Conservation (phyloP, 2,797 vertebrate genomes). For the Mallotus villosus region DNA sequence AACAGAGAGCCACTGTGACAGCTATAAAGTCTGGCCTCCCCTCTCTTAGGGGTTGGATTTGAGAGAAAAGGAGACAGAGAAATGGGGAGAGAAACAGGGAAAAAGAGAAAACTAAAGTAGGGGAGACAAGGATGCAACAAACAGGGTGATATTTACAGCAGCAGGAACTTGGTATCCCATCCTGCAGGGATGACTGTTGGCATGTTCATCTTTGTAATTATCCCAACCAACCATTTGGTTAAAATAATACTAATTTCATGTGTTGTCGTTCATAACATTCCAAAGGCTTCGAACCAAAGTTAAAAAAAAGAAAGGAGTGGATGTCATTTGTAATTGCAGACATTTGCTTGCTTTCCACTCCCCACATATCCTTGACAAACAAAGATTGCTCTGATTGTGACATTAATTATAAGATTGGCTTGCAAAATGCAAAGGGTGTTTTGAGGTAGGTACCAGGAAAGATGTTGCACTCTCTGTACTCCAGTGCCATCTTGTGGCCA, state of each 20-base stretch:
- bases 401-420: neutral
- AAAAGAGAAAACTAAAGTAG: neutral
- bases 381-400: neutral
- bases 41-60: neutral
- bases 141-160: neutral
- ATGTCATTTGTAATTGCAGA: too few species aligned
- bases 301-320: too few species aligned
- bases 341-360: too few species aligned
- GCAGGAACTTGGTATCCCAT: too few species aligned
- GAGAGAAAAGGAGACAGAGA: neutral
- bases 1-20: neutral
- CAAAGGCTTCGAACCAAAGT: too few species aligned
- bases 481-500: conserved; percentile 45
- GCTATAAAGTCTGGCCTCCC: neutral
- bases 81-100: neutral
- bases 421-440: neutral
- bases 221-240: too few species aligned
- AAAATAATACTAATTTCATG: too few species aligned
- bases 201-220: too few species aligned
- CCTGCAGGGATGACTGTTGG: too few species aligned
- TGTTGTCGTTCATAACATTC: too few species aligned
- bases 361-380: too few species aligned
- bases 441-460: neutral
- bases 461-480: neutral
- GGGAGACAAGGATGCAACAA: neutral